These are phyloP conservation scores for Terebella lapidaria DNA, from an alignment of 2,888 invertebrate genomes.

Conservation along the genomic window DNA sequence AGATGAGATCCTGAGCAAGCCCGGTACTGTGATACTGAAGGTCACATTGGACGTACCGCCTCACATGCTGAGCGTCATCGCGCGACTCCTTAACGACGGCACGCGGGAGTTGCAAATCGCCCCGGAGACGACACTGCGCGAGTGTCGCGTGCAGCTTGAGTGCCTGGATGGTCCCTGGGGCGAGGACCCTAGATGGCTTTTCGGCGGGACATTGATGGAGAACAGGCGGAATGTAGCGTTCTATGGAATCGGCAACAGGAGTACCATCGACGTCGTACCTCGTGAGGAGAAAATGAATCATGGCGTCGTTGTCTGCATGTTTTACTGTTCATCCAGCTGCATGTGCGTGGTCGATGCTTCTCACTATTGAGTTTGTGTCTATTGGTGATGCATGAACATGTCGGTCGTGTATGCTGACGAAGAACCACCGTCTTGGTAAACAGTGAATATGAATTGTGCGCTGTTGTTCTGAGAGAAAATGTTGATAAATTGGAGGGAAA, in stretches of 20 bases:
- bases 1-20: conserved; percentile 12
- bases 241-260: conserved; percentile 10
- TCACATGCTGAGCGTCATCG: neutral
- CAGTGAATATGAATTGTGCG: too few species aligned
- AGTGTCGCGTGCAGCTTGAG: conserved; percentile 11
- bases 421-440: too few species aligned
- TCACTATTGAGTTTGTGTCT: too few species aligned
- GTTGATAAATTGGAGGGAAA: too few species aligned
- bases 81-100: conserved; percentile 4
- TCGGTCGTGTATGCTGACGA: too few species aligned
- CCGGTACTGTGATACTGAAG: neutral
- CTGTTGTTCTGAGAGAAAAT: too few species aligned
- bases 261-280: conserved; percentile 10
- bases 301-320: too few species aligned
- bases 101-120: conserved; percentile 6
- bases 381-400: too few species aligned
- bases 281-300: too few species aligned
- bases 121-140: conserved; percentile 9
- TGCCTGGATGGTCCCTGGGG: conserved; percentile 10
- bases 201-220: conserved; percentile 14
- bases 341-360: too few species aligned
- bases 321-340: too few species aligned
- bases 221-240: neutral
- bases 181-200: conserved; percentile 15
- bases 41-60: conserved; percentile 1